A percentile compares a stretch with the other conserved stretches of the same genome.
These are phyloP conservation scores for Python bivittatus DNA, from an alignment of 2,113 vertebrate species.

Conservation along the genomic window DNA sequence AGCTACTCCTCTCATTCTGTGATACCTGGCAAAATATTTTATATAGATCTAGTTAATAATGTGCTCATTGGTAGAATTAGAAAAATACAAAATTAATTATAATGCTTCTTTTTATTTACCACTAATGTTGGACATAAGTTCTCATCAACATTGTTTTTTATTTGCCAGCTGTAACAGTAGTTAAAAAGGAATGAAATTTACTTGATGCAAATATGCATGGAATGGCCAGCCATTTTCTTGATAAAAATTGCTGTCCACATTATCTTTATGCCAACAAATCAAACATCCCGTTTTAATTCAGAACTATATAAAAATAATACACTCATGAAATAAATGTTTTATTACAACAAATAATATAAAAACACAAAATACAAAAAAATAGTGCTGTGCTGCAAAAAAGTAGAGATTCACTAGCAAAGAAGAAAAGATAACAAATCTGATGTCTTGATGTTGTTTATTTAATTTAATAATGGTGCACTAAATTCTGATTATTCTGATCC, in stretches of 20 bases:
- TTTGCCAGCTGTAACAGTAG: neutral
- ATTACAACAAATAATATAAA: conserved; percentile 47
- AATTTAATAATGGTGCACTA: neutral
- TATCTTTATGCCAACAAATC: conserved; percentile 33
- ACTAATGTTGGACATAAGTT: neutral
- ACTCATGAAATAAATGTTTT: conserved; percentile 42
- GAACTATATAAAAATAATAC: conserved; percentile 22
- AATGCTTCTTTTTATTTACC: neutral
- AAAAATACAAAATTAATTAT: neutral
- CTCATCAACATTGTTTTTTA: neutral
- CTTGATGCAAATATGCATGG: conserved; percentile 27
- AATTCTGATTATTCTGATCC: neutral
- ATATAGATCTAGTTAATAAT: neutral
- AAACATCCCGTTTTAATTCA: conserved; percentile 25
- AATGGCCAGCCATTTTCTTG: conserved; percentile 16
- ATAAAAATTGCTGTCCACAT: conserved; percentile 33
- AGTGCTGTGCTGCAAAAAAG: neutral
- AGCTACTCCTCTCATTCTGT: neutral
- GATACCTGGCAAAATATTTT: conserved; percentile 10
- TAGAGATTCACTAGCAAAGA: neutral
- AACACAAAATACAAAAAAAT: conserved; percentile 47
- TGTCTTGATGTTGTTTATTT: neutral
- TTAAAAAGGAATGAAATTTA: conserved; percentile 3
- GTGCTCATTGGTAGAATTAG: neutral
- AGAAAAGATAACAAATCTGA: neutral